phyloP scores from a whole-genome alignment of 1,140 invertebrate genomes.

The Penaeus vannamei region DNA sequence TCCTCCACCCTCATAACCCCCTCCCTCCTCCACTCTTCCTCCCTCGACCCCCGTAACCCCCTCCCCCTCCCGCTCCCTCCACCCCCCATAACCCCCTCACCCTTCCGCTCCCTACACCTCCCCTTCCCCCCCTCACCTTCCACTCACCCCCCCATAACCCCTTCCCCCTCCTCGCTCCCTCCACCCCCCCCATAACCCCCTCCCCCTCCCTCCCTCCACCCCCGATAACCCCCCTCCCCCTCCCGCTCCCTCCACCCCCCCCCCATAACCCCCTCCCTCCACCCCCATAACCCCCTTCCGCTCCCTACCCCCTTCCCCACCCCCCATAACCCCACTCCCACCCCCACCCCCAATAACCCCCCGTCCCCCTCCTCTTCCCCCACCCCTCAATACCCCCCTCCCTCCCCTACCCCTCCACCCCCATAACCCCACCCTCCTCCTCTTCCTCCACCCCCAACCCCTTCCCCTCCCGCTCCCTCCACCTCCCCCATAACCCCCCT shows the following conservation, averaged over 20 bases:
- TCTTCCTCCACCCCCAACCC: not conserved
- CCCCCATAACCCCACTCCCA: no score
- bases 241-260: slow-evolving; percentile 37
- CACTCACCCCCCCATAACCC: slow-evolving; percentile 38
- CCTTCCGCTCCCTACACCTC: no score
- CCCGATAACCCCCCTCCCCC: not conserved
- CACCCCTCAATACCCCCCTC: not conserved
- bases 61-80: not conserved
- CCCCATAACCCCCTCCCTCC: no score
- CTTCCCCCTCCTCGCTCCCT: no score
- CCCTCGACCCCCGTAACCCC: no score
- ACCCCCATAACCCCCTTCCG: not conserved
- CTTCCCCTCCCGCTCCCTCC: not conserved
- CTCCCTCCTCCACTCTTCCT: no score
- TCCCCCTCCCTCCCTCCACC: not conserved
- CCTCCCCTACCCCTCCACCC: no score
- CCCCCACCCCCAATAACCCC: no score
- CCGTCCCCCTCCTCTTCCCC: not conserved
- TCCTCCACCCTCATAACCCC: not conserved
- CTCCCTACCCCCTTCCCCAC: not conserved
- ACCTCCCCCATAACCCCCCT: not conserved
- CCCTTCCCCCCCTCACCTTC: not conserved
- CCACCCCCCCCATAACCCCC: not conserved
- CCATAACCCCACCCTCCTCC: no score
- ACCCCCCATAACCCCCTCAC: not conserved